Base-by-base conservation (phyloP, 2,797 vertebrate genomes). In the Remorina albescens region DNA sequence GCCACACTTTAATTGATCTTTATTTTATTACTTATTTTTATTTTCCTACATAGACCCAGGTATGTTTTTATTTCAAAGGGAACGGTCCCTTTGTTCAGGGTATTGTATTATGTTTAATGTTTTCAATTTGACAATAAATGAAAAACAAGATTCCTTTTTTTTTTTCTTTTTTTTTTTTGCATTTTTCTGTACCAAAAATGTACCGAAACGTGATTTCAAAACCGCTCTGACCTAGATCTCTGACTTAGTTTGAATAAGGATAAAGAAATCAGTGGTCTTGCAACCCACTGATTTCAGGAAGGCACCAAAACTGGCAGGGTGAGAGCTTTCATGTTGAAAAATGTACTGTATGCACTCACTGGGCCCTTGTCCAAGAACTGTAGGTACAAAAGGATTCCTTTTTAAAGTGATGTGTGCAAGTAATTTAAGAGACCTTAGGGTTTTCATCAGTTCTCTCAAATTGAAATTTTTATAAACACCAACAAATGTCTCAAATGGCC, bases 201-300 rank as follows among this genome's bases (percentile, higher is more conserved):
- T n/a, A n/a, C n/a, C n/a, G n/a, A n/a, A n/a, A n/a, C n/a, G n/a
- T n/a, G n/a, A n/a, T n/a, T n/a, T n/a, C n/a, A n/a, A n/a, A n/a
- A n/a, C n/a, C n/a, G n/a, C 13, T 49, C 34, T 8, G 25, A 49
- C 19, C 53, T 47, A 53, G 25, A 63, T 62, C 42, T 62, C 8
- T 23, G 60, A 64, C 36, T 41, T 41, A 37, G 10, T 32, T 34
- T 16, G 32, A 56, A 26, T 50, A 18, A 51, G 10, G n/a, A 18
- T 8, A 19, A 51, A 11, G 19, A 59, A 28, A 28, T 39, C 32
- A 23, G n/a, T 28, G 13, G 36, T 23, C 4, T 37, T 34, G 18
- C 13, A 37, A 26, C 12, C 12, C 37, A 18, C 10, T 32, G 44
- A 56, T 51, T 11, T 50, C 34, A 59, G 21, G 60, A 21, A 56